Evolutionary conservation across 2,888 invertebrate species (phyloP).

Genomic region (Andrena hattorfiana): DNA sequence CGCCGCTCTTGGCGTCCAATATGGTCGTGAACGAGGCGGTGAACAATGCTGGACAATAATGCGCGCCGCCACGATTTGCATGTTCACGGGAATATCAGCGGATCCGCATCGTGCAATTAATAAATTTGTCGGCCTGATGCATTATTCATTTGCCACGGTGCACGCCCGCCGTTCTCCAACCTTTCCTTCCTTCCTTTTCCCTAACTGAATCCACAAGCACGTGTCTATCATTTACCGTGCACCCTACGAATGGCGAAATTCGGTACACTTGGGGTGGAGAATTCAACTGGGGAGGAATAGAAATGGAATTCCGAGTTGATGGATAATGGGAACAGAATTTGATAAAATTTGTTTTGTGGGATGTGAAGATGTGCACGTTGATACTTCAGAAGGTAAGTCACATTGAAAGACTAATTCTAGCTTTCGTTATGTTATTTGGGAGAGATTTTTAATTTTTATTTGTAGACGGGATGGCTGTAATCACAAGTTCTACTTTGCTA

Average conservation of each 20-base stretch:
- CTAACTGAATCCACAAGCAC: neutral
- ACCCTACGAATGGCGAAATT: neutral
- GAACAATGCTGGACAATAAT: slow-evolving; percentile 72
- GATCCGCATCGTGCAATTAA: slow-evolving; percentile 73
- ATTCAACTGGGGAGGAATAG: too few relatives aligned
- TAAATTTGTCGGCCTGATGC: slow-evolving; percentile 73
- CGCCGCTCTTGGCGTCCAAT: slow-evolving; percentile 57
- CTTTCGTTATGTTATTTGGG: too few relatives aligned
- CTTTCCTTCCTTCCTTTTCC: slow-evolving; percentile 1
- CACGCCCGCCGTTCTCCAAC: slow-evolving; percentile 26
- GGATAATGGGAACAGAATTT: too few relatives aligned
- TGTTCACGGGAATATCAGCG: slow-evolving; percentile 71
- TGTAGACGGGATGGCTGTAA: too few relatives aligned
- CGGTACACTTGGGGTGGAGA: neutral
- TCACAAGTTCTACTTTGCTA: too few relatives aligned
- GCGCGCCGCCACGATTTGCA: slow-evolving; percentile 66
- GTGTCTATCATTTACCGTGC: slow-evolving; percentile 8
- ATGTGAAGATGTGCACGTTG: too few relatives aligned
- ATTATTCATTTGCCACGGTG: slow-evolving; percentile 68
- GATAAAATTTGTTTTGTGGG: too few relatives aligned
- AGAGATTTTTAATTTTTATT: too few relatives aligned
- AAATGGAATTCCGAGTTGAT: neutral
- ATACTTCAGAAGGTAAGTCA: too few relatives aligned
- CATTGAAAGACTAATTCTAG: too few relatives aligned
- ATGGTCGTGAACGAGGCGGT: slow-evolving; percentile 56